A percentile compares a stretch with the other conserved stretches of the same genome.
phyloP scores from a whole-genome alignment of 2,113 vertebrate genomes.

The Thomomys bottae region DNA sequence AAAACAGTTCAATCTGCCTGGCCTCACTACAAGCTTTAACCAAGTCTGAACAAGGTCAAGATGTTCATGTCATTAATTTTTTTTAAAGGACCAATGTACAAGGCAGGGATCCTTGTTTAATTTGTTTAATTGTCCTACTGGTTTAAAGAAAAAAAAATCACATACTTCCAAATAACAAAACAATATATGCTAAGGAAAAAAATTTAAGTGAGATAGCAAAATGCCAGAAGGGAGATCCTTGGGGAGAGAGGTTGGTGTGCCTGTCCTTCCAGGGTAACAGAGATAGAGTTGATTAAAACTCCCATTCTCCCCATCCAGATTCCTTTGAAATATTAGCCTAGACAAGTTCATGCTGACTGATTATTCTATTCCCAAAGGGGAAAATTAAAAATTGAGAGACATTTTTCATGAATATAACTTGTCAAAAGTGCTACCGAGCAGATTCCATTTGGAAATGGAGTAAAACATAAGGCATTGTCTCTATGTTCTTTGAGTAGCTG shows the following conservation, averaged over 20 bases:
- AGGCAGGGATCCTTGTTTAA: background rate
- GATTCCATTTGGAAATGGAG: constrained; percentile 23
- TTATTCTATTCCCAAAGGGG: background rate
- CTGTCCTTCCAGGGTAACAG: background rate
- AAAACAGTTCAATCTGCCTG: background rate
- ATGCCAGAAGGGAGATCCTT: too few relatives aligned
- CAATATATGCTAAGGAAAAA: constrained; percentile 15
- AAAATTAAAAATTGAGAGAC: constrained; percentile 7
- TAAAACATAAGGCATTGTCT: background rate
- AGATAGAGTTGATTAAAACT: background rate
- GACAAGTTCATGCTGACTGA: background rate
- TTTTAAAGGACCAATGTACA: background rate
- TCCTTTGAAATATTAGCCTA: background rate
- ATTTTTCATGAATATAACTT: constrained; percentile 20
- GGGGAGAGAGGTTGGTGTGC: background rate
- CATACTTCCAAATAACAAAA: background rate
- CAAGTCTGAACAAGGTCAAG: background rate
- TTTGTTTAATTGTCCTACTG: background rate
- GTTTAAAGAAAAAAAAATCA: background rate
- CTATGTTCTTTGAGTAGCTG: background rate
- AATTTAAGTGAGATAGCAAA: background rate
- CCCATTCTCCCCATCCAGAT: background rate
- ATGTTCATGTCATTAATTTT: background rate
- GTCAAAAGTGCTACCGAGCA: background rate
- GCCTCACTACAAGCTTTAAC: background rate